Percentiles rank a stretch among this genome's conserved stretches.
phyloP scores from a whole-genome alignment of 2,888 invertebrate genomes.

The Macaria notata region DNA sequence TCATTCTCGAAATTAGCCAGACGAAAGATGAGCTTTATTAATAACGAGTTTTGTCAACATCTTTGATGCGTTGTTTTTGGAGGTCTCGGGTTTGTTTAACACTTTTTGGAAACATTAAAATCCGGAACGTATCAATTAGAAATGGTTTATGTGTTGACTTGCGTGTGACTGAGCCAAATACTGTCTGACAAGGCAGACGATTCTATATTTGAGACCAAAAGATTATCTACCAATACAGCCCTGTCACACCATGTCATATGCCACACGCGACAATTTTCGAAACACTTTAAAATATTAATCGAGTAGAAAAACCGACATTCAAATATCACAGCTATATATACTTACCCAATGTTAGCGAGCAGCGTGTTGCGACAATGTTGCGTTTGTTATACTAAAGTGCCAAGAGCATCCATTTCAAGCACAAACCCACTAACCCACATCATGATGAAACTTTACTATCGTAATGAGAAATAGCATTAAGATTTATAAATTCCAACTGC shows the following conservation, averaged over 20 bases:
- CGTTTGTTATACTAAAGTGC: constrained; percentile 24
- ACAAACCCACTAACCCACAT: constrained; percentile 32
- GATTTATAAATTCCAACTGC: background rate
- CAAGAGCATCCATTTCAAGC: constrained; percentile 29
- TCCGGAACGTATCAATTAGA: constrained; percentile 12
- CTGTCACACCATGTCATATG: background rate
- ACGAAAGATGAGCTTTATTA: constrained; percentile 7
- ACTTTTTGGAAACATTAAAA: constrained; percentile 7
- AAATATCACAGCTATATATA: constrained; percentile 18
- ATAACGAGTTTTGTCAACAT: constrained; percentile 7
- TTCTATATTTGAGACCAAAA: too few species aligned
- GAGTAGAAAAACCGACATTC: constrained; percentile 16
- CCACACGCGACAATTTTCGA: constrained; percentile 17
- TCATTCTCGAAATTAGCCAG: constrained; percentile 7
- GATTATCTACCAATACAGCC: too few species aligned
- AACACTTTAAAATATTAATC: constrained; percentile 15
- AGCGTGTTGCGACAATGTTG: constrained; percentile 27
- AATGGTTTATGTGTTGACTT: constrained; percentile 10
- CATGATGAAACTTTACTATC: constrained; percentile 18
- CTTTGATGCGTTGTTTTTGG: background rate
- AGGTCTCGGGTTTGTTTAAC: constrained; percentile 3
- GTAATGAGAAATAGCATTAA: constrained; percentile 16
- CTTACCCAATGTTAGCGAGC: constrained; percentile 21
- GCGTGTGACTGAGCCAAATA: constrained; percentile 6
- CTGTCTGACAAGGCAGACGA: too few species aligned